These are phyloP conservation scores for Margaritifera margaritifera DNA, from an alignment of 2,888 invertebrate genomes.

Conservation along the genomic window DNA sequence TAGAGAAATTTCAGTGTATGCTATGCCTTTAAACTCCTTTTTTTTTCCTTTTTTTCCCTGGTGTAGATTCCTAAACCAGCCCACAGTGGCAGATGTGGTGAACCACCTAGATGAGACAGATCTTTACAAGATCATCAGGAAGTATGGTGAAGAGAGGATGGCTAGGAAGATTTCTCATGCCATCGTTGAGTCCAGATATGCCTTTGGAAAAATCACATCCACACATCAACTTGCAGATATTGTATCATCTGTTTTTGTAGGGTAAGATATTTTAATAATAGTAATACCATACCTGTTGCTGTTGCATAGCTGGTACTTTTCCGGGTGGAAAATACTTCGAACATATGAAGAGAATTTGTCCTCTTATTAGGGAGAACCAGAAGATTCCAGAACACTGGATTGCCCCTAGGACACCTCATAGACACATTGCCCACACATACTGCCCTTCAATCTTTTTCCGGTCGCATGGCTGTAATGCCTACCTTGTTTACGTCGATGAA, in stretches of 20 bases:
- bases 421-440: too few relatives aligned
- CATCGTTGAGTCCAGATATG: conserved; percentile 87
- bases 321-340: neutral
- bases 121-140: conserved; percentile 87
- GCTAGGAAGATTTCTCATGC: conserved; percentile 89
- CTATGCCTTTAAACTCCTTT: neutral
- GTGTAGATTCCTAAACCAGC: conserved; percentile 77
- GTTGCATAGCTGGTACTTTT: neutral
- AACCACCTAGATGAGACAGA: conserved; percentile 85
- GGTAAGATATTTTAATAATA: conserved; percentile 45
- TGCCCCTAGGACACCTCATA: too few relatives aligned
- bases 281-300: neutral
- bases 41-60: neutral
- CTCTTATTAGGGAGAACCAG: too few relatives aligned
- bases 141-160: conserved; percentile 92
- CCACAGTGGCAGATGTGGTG: conserved; percentile 91
- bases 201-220: conserved; percentile 84
- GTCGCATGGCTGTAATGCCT: too few relatives aligned
- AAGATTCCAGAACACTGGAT: too few relatives aligned
- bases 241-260: conserved; percentile 74
- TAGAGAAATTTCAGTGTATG: too few relatives aligned
- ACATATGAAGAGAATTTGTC: too few relatives aligned
- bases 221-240: conserved; percentile 87
- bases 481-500: too few relatives aligned
- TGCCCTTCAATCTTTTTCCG: too few relatives aligned